Base-by-base conservation (phyloP, 2,797 vertebrate species). In the Champsocephalus esox region DNA sequence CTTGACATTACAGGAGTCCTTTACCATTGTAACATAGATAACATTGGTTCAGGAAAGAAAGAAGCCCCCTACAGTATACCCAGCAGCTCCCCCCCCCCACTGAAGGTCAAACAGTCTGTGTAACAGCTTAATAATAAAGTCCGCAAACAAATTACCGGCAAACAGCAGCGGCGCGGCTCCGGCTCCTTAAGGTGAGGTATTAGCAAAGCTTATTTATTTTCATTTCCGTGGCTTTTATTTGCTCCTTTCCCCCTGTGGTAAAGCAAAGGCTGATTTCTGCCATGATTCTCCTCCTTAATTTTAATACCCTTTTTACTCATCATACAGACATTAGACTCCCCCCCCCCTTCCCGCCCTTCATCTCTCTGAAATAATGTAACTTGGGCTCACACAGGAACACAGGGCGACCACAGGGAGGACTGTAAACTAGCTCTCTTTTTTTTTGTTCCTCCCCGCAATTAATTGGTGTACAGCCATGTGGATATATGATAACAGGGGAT, bases 281-380 rank as follows among this genome's bases (percentile, higher is more conserved):
- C 94, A 97, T 96, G 96, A 97, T 97, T 97, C 96, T 28, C 96
- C 96, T 96, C 96, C 96, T 97, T 98, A 96, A 97, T 97, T 97
- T 97, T 98, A 98, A 98, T 97, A 97, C 96, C 95, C 95, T 95
- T 98, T 98, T 97, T 91, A 91, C 96, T 98, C 96, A 98, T 97
- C 97, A 97, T 95, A 97, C 96, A 97, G 96, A 97, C 96, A 97
- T 95, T 96, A 97, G 95, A 97, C 95, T 92, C 95, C 96, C 96
- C 95, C 92, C 12, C 50, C 38, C 51, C 59, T 3, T 14, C 17
- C 75, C 75, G 70, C 75, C 80, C 89, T 81, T 87, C 81, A 87
- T 89, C 89, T 87, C 93, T 93, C 93, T 95, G 95, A 96, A 97
- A 97, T 97, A 98, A 97, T 97, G 95, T 96, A 88, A 89, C 81